These are phyloP conservation scores for Paradisaea rubra DNA, from an alignment of 2,113 vertebrate genomes.

Conservation along the genomic window DNA sequence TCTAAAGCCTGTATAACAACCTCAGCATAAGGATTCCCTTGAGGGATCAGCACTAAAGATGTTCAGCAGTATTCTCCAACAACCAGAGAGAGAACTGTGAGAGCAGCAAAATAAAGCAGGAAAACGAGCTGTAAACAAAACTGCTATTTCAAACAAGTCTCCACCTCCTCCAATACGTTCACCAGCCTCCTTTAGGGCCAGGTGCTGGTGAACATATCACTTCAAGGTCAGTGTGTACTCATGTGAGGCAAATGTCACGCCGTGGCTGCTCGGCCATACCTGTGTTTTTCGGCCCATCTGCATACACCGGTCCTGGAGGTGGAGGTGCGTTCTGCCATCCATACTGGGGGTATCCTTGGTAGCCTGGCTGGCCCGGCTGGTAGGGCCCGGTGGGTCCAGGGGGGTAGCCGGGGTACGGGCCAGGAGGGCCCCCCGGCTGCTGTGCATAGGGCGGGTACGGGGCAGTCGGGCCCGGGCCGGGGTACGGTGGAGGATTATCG, in stretches of 20 bases:
- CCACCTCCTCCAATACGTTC: not conserved
- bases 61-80: not conserved
- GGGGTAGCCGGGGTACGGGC: conserved; percentile 73
- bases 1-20: not conserved
- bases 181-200: not conserved
- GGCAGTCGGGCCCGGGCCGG: conserved; percentile 77
- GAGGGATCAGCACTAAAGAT: not conserved
- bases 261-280: conserved; percentile 57
- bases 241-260: not conserved
- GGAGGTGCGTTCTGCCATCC: conserved; percentile 82
- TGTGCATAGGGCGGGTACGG: conserved; percentile 83
- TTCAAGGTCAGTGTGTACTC: not conserved
- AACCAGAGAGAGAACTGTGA: not conserved
- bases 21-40: not conserved
- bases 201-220: not conserved
- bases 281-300: conserved; percentile 91
- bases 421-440: conserved; percentile 66
- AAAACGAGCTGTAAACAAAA: not conserved
- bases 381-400: conserved; percentile 76
- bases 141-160: not conserved
- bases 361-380: conserved; percentile 80
- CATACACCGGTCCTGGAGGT: conserved; percentile 78
- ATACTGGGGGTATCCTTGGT: conserved; percentile 79
- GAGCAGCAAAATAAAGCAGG: not conserved
- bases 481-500: conserved; percentile 88